Conservation (phyloP, 35 echinoderm and acorn worm genomes). For the Lytechinus pictus region DNA sequence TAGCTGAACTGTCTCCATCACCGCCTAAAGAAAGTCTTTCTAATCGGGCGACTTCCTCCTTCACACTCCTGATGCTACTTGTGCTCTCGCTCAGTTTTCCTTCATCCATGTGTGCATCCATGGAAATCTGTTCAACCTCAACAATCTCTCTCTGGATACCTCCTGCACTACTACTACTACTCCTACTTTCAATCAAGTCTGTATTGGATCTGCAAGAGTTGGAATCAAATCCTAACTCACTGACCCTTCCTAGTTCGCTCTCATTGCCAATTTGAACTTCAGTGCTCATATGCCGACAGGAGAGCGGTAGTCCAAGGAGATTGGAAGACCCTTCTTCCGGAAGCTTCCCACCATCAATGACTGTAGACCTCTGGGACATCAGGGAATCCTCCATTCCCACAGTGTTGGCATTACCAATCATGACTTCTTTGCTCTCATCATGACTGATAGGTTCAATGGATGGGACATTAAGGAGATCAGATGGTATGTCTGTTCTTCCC, state of each 20-base stretch:
- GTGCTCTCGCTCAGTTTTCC: constrained; percentile 16
- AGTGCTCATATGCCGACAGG: constrained; percentile 49
- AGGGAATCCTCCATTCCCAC: not conserved
- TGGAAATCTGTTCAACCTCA: not conserved
- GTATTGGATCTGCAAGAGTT: not conserved
- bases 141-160: not conserved
- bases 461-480: not conserved
- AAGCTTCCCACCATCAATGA: not conserved
- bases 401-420: constrained; percentile 19
- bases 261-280: constrained; percentile 56
- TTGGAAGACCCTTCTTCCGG: not conserved
- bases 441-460: constrained; percentile 26
- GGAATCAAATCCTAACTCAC: not conserved
- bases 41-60: constrained; percentile 16
- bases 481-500: not conserved
- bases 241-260: constrained; percentile 29
- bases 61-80: not conserved
- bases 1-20: not conserved
- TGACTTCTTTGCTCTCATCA: constrained; percentile 57
- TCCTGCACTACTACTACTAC: not conserved
- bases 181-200: not conserved
- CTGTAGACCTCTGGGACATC: constrained; percentile 25
- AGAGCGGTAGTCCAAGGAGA: not conserved
- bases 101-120: not conserved
- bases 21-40: constrained; percentile 30